phyloP scores from a whole-genome alignment of 2,888 invertebrate species.

The Apamea sordens region DNA sequence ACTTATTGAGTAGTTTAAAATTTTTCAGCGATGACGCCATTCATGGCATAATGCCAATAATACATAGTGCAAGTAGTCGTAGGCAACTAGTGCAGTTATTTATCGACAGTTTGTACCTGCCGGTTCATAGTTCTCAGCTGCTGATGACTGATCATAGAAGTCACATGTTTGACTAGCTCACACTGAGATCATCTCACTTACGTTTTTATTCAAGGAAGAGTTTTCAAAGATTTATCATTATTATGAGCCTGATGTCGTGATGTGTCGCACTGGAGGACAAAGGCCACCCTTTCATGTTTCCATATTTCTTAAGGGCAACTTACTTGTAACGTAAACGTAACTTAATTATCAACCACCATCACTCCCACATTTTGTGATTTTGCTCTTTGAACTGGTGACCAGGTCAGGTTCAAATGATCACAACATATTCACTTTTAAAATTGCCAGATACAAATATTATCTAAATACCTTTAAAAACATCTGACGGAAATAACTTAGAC shows the following conservation, averaged over 20 bases:
- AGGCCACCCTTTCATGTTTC: background rate
- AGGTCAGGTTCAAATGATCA: background rate
- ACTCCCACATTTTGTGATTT: background rate
- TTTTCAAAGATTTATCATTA: background rate
- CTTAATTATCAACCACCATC: background rate
- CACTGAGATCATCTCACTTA: background rate
- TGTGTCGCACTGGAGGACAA: background rate
- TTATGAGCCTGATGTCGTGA: background rate
- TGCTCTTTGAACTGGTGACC: background rate
- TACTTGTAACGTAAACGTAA: background rate
- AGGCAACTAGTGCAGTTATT: constrained; percentile 1
- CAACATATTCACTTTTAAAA: constrained; percentile 1
- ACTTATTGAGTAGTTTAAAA: background rate
- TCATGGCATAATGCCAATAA: background rate
- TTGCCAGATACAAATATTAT: background rate
- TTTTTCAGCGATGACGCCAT: background rate
- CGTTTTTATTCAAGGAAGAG: background rate
- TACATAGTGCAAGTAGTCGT: background rate
- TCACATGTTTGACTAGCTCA: background rate
- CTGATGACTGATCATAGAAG: background rate
- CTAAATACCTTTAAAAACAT: background rate
- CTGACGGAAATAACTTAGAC: constrained; percentile 2
- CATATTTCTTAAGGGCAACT: background rate
- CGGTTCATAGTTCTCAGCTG: background rate
- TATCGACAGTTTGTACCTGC: background rate